Percentiles rank a stretch among this genome's conserved stretches.
Evolutionary conservation across 2,113 vertebrate species (phyloP).

Genomic region (Bostrychus sinensis): DNA sequence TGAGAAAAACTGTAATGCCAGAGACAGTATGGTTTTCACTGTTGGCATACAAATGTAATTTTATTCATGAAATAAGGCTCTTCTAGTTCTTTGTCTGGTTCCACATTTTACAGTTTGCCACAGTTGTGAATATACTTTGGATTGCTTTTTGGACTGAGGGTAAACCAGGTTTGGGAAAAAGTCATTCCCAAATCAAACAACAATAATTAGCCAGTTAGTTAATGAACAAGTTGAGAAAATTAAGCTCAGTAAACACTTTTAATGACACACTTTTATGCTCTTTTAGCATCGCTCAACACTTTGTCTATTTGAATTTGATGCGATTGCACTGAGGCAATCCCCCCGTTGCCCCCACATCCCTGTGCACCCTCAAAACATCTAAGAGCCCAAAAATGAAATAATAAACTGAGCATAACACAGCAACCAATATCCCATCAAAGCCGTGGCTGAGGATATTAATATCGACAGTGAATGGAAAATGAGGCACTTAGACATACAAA

Average conservation of each 20-base stretch:
- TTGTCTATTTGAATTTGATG: slow-evolving; percentile 41
- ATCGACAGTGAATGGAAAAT: slow-evolving; percentile 76
- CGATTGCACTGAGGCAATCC: slow-evolving; percentile 41
- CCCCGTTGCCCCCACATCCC: slow-evolving; percentile 34
- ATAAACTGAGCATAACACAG: slow-evolving; percentile 63
- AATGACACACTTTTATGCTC: background rate
- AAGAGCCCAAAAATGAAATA: slow-evolving; percentile 54
- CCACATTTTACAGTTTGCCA: too few relatives aligned
- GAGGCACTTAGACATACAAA: slow-evolving; percentile 78
- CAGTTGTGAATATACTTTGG: too few relatives aligned
- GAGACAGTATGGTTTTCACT: too few relatives aligned
- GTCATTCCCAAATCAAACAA: slow-evolving; percentile 37
- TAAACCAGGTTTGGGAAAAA: too few relatives aligned
- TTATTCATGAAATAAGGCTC: too few relatives aligned
- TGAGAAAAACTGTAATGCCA: too few relatives aligned
- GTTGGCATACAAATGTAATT: too few relatives aligned
- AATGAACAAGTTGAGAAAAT: slow-evolving; percentile 25
- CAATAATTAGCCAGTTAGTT: background rate
- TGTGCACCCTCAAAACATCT: slow-evolving; percentile 57
- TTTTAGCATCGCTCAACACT: slow-evolving; percentile 15
- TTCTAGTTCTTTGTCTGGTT: too few relatives aligned
- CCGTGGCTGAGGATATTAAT: slow-evolving; percentile 74
- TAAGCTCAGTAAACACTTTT: slow-evolving; percentile 35
- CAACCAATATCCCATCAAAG: slow-evolving; percentile 77
- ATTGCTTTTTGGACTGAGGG: too few relatives aligned